Evolutionary conservation across 2,888 invertebrate genomes (phyloP).

Genomic region (Orthosia gracilis): DNA sequence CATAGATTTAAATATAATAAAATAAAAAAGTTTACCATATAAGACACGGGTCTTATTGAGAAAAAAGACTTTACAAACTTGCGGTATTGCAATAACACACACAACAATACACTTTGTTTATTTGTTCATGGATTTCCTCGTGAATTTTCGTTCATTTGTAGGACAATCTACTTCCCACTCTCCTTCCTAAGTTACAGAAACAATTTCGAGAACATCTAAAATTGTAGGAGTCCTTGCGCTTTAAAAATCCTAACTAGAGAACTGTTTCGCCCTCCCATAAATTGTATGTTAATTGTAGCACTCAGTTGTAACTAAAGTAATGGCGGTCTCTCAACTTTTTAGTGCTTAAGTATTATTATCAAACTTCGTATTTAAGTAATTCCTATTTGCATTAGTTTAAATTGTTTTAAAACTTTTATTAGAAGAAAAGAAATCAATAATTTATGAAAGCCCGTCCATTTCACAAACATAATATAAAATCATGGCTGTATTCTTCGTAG

Average conservation of each 20-base stretch:
- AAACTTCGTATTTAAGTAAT: not conserved
- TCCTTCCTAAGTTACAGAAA: not conserved
- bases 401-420: not conserved
- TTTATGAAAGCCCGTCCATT: too few species aligned
- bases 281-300: constrained; percentile 55
- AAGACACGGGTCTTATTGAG: too few species aligned
- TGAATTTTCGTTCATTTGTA: not conserved
- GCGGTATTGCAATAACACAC: too few species aligned
- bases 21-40: too few species aligned
- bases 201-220: not conserved
- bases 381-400: not conserved
- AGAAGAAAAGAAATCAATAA: too few species aligned
- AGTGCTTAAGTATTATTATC: constrained; percentile 30
- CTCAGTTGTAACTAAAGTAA: constrained; percentile 49
- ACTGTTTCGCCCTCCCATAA: constrained; percentile 47
- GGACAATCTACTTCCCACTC: not conserved
- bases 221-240: constrained; percentile 5
- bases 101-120: too few species aligned
- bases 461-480: too few species aligned
- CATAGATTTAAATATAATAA: too few species aligned
- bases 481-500: too few species aligned
- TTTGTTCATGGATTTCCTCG: not conserved
- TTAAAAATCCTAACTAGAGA: constrained; percentile 28
- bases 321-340: constrained; percentile 42
- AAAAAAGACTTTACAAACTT: too few species aligned